phyloP scores from a whole-genome alignment of 2,113 vertebrate species.

The Nannospalax galili region DNA sequence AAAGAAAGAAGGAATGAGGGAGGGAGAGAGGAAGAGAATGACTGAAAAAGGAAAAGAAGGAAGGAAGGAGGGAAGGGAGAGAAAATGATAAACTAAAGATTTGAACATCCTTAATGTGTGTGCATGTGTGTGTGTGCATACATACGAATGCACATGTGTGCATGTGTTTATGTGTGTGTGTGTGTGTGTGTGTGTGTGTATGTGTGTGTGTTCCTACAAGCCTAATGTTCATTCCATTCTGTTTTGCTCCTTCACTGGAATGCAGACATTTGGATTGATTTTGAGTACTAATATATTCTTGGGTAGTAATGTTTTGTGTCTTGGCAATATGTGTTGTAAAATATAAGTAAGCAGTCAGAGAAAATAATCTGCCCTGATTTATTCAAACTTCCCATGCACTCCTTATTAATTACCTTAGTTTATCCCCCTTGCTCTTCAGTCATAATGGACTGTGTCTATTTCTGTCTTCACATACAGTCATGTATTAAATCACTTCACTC shows the following conservation, averaged over 20 bases:
- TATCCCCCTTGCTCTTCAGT: not conserved
- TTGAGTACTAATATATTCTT: not conserved
- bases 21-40: not conserved
- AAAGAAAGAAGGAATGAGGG: too few relatives aligned
- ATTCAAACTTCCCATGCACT: not conserved
- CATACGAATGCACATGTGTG: too few relatives aligned
- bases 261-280: not conserved
- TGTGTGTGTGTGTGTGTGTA: too few relatives aligned
- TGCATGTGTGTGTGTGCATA: too few relatives aligned
- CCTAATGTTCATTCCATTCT: not conserved
- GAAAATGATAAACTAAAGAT: not conserved
- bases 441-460: not conserved
- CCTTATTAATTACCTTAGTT: not conserved
- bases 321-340: not conserved
- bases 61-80: too few relatives aligned
- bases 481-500: not conserved
- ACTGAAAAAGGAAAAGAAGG: too few relatives aligned
- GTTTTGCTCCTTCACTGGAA: not conserved
- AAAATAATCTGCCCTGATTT: not conserved
- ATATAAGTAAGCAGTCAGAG: not conserved
- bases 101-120: not conserved
- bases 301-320: not conserved
- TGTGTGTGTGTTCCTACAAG: not conserved
- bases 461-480: not conserved
- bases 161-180: not conserved